Conservation (phyloP, 2,797 vertebrate genomes). For the Lerista edwardsae region DNA sequence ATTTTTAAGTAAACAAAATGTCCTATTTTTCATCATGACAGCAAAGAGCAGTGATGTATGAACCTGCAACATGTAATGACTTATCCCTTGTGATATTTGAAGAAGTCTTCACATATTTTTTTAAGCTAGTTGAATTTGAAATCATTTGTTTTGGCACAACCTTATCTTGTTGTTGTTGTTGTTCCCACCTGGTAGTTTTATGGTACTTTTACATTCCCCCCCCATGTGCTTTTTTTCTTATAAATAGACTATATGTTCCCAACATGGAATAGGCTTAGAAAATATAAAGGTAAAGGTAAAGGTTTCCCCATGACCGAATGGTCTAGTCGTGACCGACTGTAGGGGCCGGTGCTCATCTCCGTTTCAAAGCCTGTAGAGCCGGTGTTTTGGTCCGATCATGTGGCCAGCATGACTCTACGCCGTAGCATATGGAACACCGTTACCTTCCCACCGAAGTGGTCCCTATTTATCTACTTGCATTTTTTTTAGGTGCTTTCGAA, state of each 20-base stretch:
- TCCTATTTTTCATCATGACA: conserved; percentile 77
- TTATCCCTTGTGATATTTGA: conserved; percentile 69
- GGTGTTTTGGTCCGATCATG: too few species aligned
- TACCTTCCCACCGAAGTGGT: too few species aligned
- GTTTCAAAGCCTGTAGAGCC: too few species aligned
- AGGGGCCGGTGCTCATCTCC: too few species aligned
- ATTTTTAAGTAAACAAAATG: conserved; percentile 78
- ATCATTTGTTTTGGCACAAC: conserved; percentile 66
- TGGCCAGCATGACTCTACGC: too few species aligned
- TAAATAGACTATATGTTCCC: conserved; percentile 43
- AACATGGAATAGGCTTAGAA: not conserved
- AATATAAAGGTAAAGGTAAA: too few species aligned
- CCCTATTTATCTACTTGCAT: too few species aligned
- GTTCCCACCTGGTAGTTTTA: conserved; percentile 27
- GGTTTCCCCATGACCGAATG: too few species aligned
- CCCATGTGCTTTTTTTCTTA: conserved; percentile 2
- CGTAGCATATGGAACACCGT: too few species aligned
- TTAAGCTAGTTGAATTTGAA: conserved; percentile 53
- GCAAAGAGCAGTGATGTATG: conserved; percentile 69
- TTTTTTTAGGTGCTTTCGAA: too few species aligned
- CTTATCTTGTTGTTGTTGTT: conserved; percentile 40
- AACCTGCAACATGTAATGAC: conserved; percentile 67
- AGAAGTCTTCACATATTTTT: conserved; percentile 61
- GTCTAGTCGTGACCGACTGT: too few species aligned
- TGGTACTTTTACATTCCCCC: conserved; percentile 53